phyloP scores from a whole-genome alignment of 2,113 vertebrate genomes.

The Lepus timidus region DNA sequence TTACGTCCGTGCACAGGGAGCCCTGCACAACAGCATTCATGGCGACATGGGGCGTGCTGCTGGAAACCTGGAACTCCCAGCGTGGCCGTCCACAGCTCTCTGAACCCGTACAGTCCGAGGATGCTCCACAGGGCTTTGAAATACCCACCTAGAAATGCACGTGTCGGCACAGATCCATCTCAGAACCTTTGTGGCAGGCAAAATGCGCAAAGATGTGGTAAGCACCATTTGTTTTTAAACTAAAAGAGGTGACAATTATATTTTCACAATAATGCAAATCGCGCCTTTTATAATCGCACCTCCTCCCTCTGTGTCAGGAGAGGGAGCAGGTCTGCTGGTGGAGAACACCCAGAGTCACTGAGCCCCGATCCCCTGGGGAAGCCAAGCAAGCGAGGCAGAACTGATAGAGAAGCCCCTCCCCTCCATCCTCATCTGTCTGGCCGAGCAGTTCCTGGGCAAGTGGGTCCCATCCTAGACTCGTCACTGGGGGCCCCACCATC shows the following conservation, averaged over 20 bases:
- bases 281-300: conserved; percentile 22
- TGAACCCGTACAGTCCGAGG: rapidly evolving
- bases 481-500: conserved; percentile 99
- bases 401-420: background rate
- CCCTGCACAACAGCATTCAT: rapidly evolving
- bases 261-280: conserved; percentile 77
- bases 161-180: background rate
- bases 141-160: background rate
- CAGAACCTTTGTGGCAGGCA: no score
- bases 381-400: conserved; percentile 26
- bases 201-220: background rate
- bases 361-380: conserved; percentile 44
- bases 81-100: rapidly evolving
- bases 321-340: conserved; percentile 49
- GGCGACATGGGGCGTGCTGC: rapidly evolving
- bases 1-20: rapidly evolving
- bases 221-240: background rate
- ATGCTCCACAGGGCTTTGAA: rapidly evolving
- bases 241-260: conserved; percentile 82
- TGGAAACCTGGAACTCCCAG: background rate
- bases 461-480: conserved; percentile 98
- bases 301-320: conserved; percentile 44
- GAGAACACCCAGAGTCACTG: conserved; percentile 59
- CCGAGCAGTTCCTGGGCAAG: conserved; percentile 95
- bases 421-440: conserved; percentile 94